These are phyloP conservation scores for Acleris holmiana DNA, from an alignment of 2,888 invertebrate species.

Conservation along the genomic window DNA sequence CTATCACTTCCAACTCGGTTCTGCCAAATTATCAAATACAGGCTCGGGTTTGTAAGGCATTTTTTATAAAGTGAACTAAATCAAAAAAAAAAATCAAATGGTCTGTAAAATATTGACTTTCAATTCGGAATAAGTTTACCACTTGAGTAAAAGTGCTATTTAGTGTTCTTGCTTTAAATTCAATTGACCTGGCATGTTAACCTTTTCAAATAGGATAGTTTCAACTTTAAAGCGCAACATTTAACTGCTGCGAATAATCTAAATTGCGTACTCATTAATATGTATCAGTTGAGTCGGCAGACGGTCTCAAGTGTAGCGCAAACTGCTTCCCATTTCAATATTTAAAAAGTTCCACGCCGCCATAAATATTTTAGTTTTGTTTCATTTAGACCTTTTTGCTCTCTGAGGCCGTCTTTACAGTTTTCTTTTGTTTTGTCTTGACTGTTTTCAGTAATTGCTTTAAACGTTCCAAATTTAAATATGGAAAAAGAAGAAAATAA, in stretches of 20 bases:
- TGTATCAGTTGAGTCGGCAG: constrained; percentile 29
- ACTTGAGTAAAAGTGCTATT: no score
- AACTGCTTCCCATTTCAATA: constrained; percentile 38
- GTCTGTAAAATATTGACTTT: no score
- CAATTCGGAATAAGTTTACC: no score
- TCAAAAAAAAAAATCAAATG: no score
- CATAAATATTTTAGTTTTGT: constrained; percentile 31
- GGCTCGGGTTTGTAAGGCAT: no score
- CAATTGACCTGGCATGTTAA: no score
- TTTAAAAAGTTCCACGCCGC: constrained; percentile 26
- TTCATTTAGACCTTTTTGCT: constrained; percentile 19
- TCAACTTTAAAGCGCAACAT: constrained; percentile 3
- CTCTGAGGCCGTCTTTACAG: constrained; percentile 5
- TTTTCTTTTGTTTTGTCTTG: background rate
- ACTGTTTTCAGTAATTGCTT: background rate
- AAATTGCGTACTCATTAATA: constrained; percentile 38
- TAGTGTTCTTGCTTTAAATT: no score
- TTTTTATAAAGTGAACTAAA: no score
- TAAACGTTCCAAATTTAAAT: background rate
- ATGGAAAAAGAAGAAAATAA: background rate
- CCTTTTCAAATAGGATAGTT: background rate
- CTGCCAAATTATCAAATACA: no score
- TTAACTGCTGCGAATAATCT: constrained; percentile 36
- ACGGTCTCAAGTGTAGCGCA: constrained; percentile 36
- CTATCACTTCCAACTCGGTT: no score